Evolutionary conservation across 2,888 invertebrate genomes (phyloP).

Genomic region (Calliscelio sp.): DNA sequence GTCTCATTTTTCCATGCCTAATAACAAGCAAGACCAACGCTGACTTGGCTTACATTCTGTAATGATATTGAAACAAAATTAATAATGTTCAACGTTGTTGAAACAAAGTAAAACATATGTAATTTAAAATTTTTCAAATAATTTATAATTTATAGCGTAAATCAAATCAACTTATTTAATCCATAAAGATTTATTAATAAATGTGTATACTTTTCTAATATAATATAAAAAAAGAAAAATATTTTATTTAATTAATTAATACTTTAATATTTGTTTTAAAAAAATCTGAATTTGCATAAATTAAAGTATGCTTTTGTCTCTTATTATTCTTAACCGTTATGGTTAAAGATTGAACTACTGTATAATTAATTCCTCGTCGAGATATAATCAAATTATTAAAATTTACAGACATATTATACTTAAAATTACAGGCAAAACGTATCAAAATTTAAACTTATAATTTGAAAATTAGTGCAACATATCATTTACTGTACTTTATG

Average conservation of each 20-base stretch:
- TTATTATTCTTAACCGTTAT: neutral
- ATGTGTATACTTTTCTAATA: too few species aligned
- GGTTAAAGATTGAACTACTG: neutral
- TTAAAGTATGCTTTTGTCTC: too few species aligned
- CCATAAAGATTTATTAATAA: too few species aligned
- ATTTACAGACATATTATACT: neutral
- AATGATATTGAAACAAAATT: constrained; percentile 38
- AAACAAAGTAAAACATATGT: neutral
- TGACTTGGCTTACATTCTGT: constrained; percentile 22
- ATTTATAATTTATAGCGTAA: too few species aligned
- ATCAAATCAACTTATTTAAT: too few species aligned
- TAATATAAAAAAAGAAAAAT: too few species aligned
- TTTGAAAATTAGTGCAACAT: constrained; percentile 62
- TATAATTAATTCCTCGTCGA: neutral
- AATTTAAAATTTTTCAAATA: neutral
- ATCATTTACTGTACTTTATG: constrained; percentile 60
- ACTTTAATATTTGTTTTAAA: too few species aligned
- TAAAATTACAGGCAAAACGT: constrained; percentile 39
- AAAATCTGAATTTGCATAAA: too few species aligned
- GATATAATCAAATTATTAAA: constrained; percentile 18
- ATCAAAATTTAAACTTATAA: constrained; percentile 59
- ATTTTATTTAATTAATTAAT: too few species aligned
- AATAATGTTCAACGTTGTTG: constrained; percentile 18
- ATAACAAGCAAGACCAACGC: constrained; percentile 38
- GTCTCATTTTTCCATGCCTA: constrained; percentile 26